These are phyloP conservation scores for Aythya baeri DNA, from an alignment of 2,113 vertebrate genomes.

Conservation along the genomic window DNA sequence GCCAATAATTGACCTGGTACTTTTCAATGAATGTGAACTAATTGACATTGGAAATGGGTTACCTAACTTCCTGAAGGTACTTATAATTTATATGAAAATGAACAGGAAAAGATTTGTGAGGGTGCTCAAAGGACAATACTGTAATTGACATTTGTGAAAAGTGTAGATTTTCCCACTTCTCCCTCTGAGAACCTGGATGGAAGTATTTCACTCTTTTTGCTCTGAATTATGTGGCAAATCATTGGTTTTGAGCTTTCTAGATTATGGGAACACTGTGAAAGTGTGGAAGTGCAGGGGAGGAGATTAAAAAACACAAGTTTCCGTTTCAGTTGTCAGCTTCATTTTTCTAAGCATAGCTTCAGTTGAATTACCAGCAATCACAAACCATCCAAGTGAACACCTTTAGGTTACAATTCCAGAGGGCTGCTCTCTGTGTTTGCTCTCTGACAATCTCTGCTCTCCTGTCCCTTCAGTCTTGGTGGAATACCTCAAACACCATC, in stretches of 20 bases:
- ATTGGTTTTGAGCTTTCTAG: neutral
- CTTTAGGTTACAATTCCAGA: neutral
- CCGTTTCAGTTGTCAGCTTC: neutral
- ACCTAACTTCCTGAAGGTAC: neutral
- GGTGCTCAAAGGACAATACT: neutral
- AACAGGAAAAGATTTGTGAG: neutral
- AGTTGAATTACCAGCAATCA: neutral
- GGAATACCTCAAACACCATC: neutral
- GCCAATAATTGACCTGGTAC: neutral
- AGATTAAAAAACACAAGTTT: neutral
- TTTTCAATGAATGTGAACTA: neutral
- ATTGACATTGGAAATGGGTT: neutral
- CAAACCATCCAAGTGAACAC: neutral
- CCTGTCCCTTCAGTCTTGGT: neutral
- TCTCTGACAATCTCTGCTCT: neutral
- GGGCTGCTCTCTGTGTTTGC: neutral
- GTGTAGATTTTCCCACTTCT: neutral
- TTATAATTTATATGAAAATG: neutral
- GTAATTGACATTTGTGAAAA: neutral
- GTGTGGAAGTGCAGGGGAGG: neutral
- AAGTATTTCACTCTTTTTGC: neutral
- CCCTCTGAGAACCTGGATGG: neutral
- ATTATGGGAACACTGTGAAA: neutral
- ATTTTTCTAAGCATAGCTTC: neutral
- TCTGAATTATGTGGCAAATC: neutral